Base-by-base conservation (phyloP, 2,888 invertebrate genomes). In the Drosophila flavopinicola region DNA sequence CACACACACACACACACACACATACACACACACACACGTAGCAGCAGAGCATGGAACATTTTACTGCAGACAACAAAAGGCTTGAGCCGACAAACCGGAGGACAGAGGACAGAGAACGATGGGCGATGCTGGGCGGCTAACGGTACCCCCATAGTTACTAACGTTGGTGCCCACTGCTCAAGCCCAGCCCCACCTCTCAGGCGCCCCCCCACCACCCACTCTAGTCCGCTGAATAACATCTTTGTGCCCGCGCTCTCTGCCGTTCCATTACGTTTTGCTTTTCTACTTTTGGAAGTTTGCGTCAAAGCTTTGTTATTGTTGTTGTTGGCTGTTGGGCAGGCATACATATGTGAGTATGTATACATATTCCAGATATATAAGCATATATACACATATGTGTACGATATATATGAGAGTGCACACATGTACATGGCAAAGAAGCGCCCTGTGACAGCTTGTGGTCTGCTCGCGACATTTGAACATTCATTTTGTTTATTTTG, bases 381-480 rank as follows among this genome's bases (percentile, higher is more conserved):
- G n/a, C 27, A 15, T 29, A 17, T 29, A 29, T 33, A 23, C 38
- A 35, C 37, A 61, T 33, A 29, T 47, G 37, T 20, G 20, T 20
- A 20, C 2, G 53, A 11, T 29, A 48, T 20, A 27, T 15, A 47
- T 9, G n/a, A n/a, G n/a, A n/a, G 35, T 35, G 20, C 27, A 51
- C 10, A 30, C 15, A 13, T 17, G 15, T 15, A 39, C 11, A 9
- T 78, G 59, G 48, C 72, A 73, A 66, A 68, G 61, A 60, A 72
- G 54, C 66, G 65, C 75, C 73, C 78, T 84, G 75, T 85, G 87
- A 87, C 88, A 87, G 79, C 86, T 86, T 87, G 89, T 84, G 87
- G 87, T 89, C 87, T 89, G 89, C 84, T 70, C 35, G 67, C 72
- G 88, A 87, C 87, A 87, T 80, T 78, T 88, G 79, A 88, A 76